Conservation (phyloP, 2,113 vertebrate genomes). For the Neotragus pygmaeus region DNA sequence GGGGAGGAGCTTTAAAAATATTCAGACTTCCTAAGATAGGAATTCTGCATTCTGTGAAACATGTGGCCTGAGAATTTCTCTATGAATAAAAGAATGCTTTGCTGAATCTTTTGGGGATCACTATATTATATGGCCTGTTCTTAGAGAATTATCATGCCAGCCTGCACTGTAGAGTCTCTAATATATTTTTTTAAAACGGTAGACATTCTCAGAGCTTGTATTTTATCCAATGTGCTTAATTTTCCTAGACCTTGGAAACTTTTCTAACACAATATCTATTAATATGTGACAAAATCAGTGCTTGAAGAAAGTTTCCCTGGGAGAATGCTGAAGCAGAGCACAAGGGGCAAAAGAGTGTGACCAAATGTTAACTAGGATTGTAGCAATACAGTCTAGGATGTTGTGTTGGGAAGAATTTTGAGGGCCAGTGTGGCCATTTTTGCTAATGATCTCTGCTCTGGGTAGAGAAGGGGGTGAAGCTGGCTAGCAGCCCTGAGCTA, state of each 20-base stretch:
- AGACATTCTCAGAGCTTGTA: background rate
- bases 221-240: background rate
- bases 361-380: no score
- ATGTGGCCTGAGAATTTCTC: background rate
- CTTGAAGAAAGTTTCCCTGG: background rate
- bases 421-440: background rate
- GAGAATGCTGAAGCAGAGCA: background rate
- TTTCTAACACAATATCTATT: no score
- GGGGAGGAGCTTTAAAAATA: background rate
- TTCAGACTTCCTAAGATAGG: background rate
- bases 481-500: background rate
- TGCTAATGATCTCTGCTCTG: background rate
- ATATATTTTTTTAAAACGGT: background rate
- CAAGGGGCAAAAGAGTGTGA: background rate
- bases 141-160: background rate
- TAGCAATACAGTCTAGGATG: fast-evolving
- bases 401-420: background rate
- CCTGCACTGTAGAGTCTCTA: background rate
- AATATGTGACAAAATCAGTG: background rate
- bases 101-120: background rate
- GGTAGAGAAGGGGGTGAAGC: background rate
- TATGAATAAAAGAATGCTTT: background rate
- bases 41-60: background rate
- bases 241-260: background rate
- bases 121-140: background rate